These are phyloP conservation scores for Propsilocerus akamusi DNA, from an alignment of 1,140 invertebrate species.

Conservation along the genomic window DNA sequence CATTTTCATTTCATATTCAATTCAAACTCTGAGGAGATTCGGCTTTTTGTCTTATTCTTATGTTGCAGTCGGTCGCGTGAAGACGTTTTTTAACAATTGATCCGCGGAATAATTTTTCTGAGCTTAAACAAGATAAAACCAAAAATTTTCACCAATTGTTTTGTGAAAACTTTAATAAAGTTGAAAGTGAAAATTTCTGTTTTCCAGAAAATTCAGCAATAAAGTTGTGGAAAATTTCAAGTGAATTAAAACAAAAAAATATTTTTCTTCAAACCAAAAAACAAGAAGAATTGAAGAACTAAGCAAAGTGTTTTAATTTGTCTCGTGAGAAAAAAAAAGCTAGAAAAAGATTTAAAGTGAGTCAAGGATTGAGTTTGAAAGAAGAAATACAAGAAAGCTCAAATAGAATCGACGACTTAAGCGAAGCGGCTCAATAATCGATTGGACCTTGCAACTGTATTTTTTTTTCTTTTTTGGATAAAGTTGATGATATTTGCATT, in stretches of 20 bases:
- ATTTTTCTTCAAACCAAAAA: neutral
- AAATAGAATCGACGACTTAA: neutral
- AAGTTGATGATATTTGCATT: neutral
- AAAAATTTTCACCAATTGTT: neutral
- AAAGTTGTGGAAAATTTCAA: neutral
- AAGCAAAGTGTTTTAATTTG: neutral
- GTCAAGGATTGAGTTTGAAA: conserved; percentile 1
- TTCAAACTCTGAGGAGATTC: neutral
- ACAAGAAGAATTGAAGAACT: neutral
- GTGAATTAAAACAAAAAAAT: neutral
- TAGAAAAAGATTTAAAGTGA: conserved; percentile 1
- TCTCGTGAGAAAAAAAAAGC: neutral
- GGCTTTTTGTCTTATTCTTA: conserved; percentile 3
- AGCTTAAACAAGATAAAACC: too few relatives aligned
- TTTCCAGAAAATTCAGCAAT: too few relatives aligned
- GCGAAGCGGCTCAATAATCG: neutral
- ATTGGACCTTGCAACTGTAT: neutral
- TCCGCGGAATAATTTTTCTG: neutral
- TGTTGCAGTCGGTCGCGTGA: neutral
- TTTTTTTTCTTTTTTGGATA: neutral
- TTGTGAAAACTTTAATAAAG: neutral
- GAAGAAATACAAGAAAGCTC: neutral
- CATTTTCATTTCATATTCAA: conserved; percentile 1
- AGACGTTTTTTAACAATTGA: neutral
- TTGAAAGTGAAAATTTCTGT: neutral